Conservation (phyloP, 2,888 invertebrate species). For the Aethes cnicana region DNA sequence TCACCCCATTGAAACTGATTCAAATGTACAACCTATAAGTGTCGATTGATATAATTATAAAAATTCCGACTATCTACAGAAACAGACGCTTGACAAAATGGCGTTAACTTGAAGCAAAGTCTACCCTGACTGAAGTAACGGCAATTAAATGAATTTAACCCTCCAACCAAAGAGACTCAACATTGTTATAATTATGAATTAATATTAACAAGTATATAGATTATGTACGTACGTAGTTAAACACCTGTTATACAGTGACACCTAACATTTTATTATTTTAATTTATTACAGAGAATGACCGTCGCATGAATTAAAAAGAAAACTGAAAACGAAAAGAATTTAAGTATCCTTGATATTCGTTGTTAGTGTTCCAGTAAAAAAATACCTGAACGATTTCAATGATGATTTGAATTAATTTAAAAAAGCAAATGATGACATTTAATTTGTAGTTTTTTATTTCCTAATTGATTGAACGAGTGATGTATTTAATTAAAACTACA, state of each 20-base stretch:
- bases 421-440: too few species aligned
- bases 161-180: conserved; percentile 59
- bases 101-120: conserved; percentile 42
- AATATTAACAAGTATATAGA: conserved; percentile 80
- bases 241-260: conserved; percentile 82
- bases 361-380: too few species aligned
- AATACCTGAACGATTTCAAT: too few species aligned
- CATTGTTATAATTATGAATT: conserved; percentile 76
- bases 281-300: conserved; percentile 60
- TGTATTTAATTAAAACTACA: too few species aligned
- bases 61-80: conserved; percentile 58
- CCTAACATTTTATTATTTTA: conserved; percentile 68
- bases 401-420: too few species aligned
- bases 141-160: conserved; percentile 31
- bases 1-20: conserved; percentile 76
- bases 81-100: conserved; percentile 41
- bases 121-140: conserved; percentile 47
- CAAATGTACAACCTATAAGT: conserved; percentile 73
- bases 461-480: too few species aligned
- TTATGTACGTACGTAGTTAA: conserved; percentile 75
- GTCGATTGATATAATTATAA: conserved; percentile 53
- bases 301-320: conserved; percentile 47
- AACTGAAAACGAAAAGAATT: too few species aligned
- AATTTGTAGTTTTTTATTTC: too few species aligned
- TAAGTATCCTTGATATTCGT: too few species aligned